Percentiles rank a stretch among this genome's conserved stretches.
These are phyloP conservation scores for Caiman crocodilus DNA, from an alignment of 2,797 vertebrate genomes.

Conservation along the genomic window DNA sequence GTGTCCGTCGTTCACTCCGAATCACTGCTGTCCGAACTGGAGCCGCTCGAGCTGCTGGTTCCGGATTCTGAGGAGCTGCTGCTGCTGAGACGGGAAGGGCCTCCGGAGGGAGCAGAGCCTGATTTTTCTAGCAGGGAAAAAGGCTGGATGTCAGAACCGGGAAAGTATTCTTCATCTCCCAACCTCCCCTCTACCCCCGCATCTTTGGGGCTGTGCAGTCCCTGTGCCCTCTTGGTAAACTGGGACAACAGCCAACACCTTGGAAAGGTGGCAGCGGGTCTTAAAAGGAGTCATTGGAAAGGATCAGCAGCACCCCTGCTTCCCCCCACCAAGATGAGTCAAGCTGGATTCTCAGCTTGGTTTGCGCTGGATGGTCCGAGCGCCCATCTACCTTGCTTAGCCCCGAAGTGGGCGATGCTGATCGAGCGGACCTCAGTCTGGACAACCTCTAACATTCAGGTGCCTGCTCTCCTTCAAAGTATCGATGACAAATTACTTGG, in stretches of 20 bases:
- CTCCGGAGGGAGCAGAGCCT: constrained; percentile 85
- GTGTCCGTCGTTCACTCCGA: constrained; percentile 85
- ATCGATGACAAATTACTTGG: neutral
- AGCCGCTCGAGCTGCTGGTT: constrained; percentile 89
- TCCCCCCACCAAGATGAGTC: neutral
- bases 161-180: neutral
- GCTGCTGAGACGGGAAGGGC: constrained; percentile 89
- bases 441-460: neutral
- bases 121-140: constrained; percentile 84
- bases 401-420: neutral
- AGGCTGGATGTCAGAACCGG: neutral
- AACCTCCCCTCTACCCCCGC: neutral
- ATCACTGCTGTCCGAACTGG: constrained; percentile 92
- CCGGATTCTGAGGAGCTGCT: constrained; percentile 90
- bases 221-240: neutral
- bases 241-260: neutral
- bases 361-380: neutral
- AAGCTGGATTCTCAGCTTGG: rapidly evolving
- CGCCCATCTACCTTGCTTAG: rapidly evolving
- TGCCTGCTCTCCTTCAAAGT: neutral
- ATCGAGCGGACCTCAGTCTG: neutral
- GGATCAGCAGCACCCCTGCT: too few species aligned
- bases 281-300: neutral
- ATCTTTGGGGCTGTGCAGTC: neutral
- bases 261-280: neutral